These are phyloP conservation scores for Corbicula japonica DNA, from an alignment of 2,888 invertebrate species.

Conservation along the genomic window DNA sequence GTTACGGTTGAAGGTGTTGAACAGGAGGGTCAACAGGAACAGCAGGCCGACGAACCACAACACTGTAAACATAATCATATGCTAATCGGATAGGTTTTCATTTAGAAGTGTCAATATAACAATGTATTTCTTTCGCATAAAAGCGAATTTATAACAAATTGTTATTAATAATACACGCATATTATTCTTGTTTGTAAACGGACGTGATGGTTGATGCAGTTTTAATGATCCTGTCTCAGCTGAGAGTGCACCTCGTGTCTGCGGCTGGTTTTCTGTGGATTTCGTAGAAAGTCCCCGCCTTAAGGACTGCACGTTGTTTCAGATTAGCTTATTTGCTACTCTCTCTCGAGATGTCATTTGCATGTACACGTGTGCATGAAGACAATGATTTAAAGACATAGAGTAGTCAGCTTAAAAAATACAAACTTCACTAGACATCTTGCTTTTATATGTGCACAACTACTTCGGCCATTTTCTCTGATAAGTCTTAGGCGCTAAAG, in stretches of 20 bases:
- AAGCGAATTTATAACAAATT: too few relatives aligned
- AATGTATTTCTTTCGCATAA: background rate
- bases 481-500: background rate
- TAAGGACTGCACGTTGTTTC: background rate
- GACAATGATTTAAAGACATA: background rate
- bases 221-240: background rate
- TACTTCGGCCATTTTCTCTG: background rate
- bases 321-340: background rate
- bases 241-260: background rate
- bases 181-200: too few relatives aligned
- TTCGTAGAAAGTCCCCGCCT: too few relatives aligned
- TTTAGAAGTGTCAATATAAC: background rate
- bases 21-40: constrained; percentile 1
- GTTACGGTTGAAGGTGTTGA: background rate
- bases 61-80: constrained; percentile 18
- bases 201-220: too few relatives aligned
- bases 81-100: background rate
- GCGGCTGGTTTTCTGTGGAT: too few relatives aligned
- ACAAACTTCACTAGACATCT: background rate
- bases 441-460: background rate
- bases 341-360: too few relatives aligned
- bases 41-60: constrained; percentile 22
- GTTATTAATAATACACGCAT: too few relatives aligned
- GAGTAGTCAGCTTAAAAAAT: background rate
- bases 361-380: too few relatives aligned